Conservation (phyloP, 35 echinoderm and acorn worm genomes). For the Ophioderma brevispina region DNA sequence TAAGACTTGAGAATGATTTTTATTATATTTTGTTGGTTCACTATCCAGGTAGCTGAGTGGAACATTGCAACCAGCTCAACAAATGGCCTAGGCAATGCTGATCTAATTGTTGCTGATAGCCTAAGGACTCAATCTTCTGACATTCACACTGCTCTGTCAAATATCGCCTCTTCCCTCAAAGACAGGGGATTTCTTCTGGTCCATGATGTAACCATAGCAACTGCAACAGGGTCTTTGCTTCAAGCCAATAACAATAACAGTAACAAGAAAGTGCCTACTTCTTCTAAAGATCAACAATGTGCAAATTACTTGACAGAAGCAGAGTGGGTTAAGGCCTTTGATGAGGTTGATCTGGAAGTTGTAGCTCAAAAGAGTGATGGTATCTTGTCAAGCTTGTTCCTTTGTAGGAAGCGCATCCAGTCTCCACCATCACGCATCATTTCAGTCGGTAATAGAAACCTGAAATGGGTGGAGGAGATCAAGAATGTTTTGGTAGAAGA, state of each 20-base stretch:
- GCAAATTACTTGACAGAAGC: background rate
- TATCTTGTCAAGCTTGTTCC: constrained; percentile 59
- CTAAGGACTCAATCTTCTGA: constrained; percentile 48
- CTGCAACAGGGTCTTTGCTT: background rate
- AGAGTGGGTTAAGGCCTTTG: constrained; percentile 36
- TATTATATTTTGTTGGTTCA: no score
- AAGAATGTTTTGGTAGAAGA: constrained; percentile 43
- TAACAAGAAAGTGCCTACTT: background rate
- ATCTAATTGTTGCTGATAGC: constrained; percentile 63
- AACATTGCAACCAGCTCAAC: constrained; percentile 41
- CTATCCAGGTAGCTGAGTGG: constrained; percentile 32
- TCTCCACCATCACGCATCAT: background rate
- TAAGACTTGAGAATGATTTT: no score
- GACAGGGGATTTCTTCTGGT: constrained; percentile 74
- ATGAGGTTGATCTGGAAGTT: constrained; percentile 61
- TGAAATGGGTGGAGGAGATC: constrained; percentile 69
- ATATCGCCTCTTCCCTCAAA: constrained; percentile 38
- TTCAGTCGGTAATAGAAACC: constrained; percentile 17
- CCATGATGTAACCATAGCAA: constrained; percentile 68
- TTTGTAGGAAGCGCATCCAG: constrained; percentile 49
- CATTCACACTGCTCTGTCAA: constrained; percentile 45
- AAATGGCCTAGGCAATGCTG: constrained; percentile 40
- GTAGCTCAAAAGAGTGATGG: constrained; percentile 55
- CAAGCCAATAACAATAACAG: background rate
- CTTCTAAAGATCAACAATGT: background rate